Evolutionary conservation across 2,888 invertebrate species (phyloP).

Genomic region (Zaprionus lineosus): DNA sequence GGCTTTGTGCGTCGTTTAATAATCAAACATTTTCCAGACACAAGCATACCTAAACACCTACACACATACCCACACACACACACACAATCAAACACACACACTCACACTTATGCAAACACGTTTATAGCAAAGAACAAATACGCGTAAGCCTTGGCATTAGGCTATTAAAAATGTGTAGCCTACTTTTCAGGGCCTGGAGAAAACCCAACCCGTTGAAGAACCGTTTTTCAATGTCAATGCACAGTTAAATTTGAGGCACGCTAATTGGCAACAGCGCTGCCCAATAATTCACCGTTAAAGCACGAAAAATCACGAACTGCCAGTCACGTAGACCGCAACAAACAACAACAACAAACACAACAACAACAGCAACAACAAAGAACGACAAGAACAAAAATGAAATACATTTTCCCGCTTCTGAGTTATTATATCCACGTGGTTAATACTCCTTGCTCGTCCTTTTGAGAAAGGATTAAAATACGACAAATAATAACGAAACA

Average conservation of each 20-base stretch:
- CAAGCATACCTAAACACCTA: slow-evolving; percentile 6
- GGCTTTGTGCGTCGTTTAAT: slow-evolving; percentile 33
- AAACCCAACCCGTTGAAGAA: slow-evolving; percentile 18
- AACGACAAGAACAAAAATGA: too few species aligned
- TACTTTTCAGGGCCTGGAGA: slow-evolving; percentile 14
- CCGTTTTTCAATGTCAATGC: slow-evolving; percentile 55
- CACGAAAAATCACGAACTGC: slow-evolving; percentile 18
- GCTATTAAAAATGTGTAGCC: slow-evolving; percentile 25
- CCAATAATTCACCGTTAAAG: slow-evolving; percentile 24
- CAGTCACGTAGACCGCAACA: background rate
- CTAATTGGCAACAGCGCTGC: slow-evolving; percentile 51
- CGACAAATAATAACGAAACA: too few species aligned
- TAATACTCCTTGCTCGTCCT: too few species aligned
- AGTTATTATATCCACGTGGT: slow-evolving; percentile 15
- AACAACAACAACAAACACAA: background rate
- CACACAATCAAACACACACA: background rate
- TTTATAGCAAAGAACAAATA: too few species aligned
- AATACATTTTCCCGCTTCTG: too few species aligned
- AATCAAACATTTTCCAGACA: slow-evolving; percentile 47
- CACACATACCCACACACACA: slow-evolving; percentile 5
- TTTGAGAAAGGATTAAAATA: too few species aligned
- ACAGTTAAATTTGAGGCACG: slow-evolving; percentile 36
- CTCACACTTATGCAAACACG: background rate
- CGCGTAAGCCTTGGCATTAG: background rate
- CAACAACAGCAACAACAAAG: too few species aligned